Base-by-base conservation (phyloP, 2,888 invertebrate species). In the Drosophila nr. medialis region DNA sequence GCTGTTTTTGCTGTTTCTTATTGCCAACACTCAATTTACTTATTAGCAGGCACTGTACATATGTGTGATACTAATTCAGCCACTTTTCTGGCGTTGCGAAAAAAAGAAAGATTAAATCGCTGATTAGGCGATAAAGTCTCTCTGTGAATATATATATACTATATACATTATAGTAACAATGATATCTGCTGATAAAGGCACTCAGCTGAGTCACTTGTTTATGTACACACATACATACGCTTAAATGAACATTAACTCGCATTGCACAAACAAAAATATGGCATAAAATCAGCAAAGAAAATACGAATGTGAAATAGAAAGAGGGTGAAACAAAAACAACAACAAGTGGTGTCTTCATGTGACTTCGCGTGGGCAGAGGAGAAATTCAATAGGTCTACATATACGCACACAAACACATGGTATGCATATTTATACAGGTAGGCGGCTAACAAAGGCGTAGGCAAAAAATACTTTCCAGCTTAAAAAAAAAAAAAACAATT, bases 321-420 rank as follows among this genome's bases (percentile, higher is more conserved):
- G 58, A 61, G 53, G 49, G 56, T 30, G 56, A 60, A 15, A 24
- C 32, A 64, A 69, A 15, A 45, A 24, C 42, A 45, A 45, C 45
- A 45, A 45, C 45, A 45, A 45, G 45, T 45, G 24, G 55, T 56
- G 63, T n/a, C n/a, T 49, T 38, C 38, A n/a, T 13, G 10, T 50
- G 51, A 50, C 40, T 29, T 71, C 29, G 59, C 51, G 79, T 75
- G 53, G 71, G 79, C 51, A 48, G 38, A 38, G 40, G 73, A 48
- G 77, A 77, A 73, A 77, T 60, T 45, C 15, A 77, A 72, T 78
- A n/a, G n/a, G n/a, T n/a, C n/a, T n/a, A n/a, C n/a, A n/a, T n/a
- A 51, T 2, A 59, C 13, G 2, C 45, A 45, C 15, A 45, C 24
- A 45, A 15, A 32, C 40, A 40, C 4, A 45, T 7, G 4, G 40